Percentiles rank a stretch among this genome's conserved stretches.
Evolutionary conservation across 2,113 vertebrate genomes (phyloP).

Genomic region (Actenoides lindsayi): DNA sequence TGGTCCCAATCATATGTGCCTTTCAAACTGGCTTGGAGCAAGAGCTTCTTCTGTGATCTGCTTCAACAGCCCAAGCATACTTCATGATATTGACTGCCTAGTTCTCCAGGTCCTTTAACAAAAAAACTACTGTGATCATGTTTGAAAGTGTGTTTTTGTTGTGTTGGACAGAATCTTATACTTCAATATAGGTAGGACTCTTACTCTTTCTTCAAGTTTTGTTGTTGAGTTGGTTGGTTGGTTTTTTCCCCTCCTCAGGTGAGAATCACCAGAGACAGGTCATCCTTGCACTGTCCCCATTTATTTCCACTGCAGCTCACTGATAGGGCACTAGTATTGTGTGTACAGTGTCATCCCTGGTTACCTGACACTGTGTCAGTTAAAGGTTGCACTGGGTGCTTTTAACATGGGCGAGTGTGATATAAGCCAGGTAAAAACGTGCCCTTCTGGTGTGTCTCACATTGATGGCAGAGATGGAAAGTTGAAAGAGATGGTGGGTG

Average conservation of each 20-base stretch:
- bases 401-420: neutral
- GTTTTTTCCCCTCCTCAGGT: neutral
- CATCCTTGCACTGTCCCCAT: neutral
- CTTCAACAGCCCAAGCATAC: neutral
- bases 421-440: neutral
- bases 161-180: neutral
- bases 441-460: neutral
- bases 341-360: neutral
- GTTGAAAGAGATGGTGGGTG: neutral
- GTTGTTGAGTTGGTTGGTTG: neutral
- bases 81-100: neutral
- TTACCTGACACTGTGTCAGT: neutral
- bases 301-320: neutral
- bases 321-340: neutral
- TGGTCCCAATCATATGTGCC: neutral
- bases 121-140: neutral
- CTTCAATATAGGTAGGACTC: neutral
- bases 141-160: neutral
- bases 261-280: neutral
- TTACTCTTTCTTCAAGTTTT: neutral
- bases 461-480: neutral
- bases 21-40: neutral
- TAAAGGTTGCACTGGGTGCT: neutral
- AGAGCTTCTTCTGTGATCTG: neutral
- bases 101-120: neutral